These are phyloP conservation scores for Ormyrus labotus DNA, from an alignment of 2,888 invertebrate species.

Conservation along the genomic window DNA sequence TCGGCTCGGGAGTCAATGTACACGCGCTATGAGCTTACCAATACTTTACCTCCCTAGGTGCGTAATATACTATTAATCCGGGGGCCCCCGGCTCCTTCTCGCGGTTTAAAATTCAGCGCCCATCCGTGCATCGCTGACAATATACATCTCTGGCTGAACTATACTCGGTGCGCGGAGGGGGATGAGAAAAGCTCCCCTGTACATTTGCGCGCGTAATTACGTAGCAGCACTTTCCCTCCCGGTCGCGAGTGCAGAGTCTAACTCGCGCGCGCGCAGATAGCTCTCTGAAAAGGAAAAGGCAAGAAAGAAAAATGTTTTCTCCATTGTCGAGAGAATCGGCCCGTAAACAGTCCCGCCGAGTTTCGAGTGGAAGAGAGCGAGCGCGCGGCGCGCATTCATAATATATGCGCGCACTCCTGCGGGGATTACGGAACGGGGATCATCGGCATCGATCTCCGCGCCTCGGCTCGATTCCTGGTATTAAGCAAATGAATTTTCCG, in stretches of 20 bases:
- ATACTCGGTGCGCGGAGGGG: neutral
- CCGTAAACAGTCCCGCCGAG: slow-evolving; percentile 1
- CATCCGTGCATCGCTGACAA: slow-evolving; percentile 1
- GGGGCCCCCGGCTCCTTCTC: neutral
- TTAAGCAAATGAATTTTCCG: slow-evolving; percentile 50
- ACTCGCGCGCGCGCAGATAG: neutral
- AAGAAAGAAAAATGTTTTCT: neutral
- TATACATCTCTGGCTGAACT: slow-evolving; percentile 19
- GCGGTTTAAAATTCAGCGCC: neutral
- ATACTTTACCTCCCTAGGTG: too few relatives aligned
- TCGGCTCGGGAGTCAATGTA: too few relatives aligned
- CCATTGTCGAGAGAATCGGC: slow-evolving; percentile 37
- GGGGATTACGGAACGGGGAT: slow-evolving; percentile 19
- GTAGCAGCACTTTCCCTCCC: slow-evolving; percentile 11
- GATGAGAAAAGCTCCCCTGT: neutral
- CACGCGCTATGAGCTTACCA: too few relatives aligned
- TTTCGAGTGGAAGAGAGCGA: slow-evolving; percentile 28
- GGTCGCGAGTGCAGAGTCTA: neutral
- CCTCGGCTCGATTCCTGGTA: too few relatives aligned
- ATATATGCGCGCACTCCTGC: neutral
- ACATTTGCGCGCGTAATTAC: slow-evolving; percentile 38
- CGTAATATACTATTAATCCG: too few relatives aligned
- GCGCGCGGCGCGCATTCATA: neutral
- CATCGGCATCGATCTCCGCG: neutral
- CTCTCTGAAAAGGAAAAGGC: too few relatives aligned